phyloP scores from a whole-genome alignment of 2,888 invertebrate genomes.

The Exocentrus adspersus region DNA sequence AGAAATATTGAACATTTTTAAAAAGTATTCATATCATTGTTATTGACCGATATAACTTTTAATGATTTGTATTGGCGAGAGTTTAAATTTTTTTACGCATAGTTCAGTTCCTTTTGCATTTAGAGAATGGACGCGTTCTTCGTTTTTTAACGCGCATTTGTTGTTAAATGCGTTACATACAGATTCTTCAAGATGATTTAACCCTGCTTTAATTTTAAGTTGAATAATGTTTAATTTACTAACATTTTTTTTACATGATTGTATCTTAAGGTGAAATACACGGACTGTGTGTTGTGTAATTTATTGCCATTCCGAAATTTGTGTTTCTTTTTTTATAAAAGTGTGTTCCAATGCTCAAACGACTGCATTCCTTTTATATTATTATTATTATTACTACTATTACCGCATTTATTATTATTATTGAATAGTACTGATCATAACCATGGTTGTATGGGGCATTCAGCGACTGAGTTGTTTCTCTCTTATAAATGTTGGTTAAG shows the following conservation, averaged over 20 bases:
- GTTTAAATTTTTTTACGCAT: constrained; percentile 8
- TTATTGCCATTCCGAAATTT: constrained; percentile 53
- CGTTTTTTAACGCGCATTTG: constrained; percentile 40
- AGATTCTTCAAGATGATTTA: constrained; percentile 33
- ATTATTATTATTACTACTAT: no score
- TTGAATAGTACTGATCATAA: constrained; percentile 34
- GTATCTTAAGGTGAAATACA: constrained; percentile 35
- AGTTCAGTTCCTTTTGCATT: constrained; percentile 9
- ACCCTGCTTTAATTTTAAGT: constrained; percentile 46
- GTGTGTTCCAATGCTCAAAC: constrained; percentile 49
- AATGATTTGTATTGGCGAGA: constrained; percentile 27
- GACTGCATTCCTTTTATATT: constrained; percentile 51
- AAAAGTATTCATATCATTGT: constrained; percentile 41
- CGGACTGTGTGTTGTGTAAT: constrained; percentile 35
- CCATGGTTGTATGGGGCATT: constrained; percentile 48
- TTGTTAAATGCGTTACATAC: constrained; percentile 44
- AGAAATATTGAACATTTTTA: constrained; percentile 39
- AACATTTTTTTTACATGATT: constrained; percentile 42
- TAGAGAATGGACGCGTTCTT: not conserved
- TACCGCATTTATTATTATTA: constrained; percentile 2
- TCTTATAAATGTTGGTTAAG: constrained; percentile 53
- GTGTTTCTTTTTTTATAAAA: constrained; percentile 28
- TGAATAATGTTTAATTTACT: constrained; percentile 50
- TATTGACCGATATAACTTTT: constrained; percentile 25
- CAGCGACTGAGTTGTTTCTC: constrained; percentile 55